Conservation (phyloP, 2,113 vertebrate genomes). For the Hystrix cristata region DNA sequence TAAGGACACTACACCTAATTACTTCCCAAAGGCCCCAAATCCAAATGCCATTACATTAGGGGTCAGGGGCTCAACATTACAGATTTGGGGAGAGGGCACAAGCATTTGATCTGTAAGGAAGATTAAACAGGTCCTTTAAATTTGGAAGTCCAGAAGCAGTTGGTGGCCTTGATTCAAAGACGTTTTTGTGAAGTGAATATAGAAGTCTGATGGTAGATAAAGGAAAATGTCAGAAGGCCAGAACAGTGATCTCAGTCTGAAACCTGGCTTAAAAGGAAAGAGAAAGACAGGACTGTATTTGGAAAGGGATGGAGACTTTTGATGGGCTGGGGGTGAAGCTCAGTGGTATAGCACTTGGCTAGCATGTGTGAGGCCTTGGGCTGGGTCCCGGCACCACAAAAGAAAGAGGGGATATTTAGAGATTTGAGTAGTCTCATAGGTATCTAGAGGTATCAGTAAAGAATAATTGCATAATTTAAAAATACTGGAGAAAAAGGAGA, state of each 20-base stretch:
- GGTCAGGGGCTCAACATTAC: background rate
- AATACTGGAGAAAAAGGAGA: background rate
- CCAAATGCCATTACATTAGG: background rate
- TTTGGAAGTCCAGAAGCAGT: background rate
- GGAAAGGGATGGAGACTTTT: background rate
- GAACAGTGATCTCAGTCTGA: background rate
- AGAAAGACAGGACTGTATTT: background rate
- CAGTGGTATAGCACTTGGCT: background rate
- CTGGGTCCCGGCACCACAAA: no score
- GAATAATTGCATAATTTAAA: conserved; percentile 7
- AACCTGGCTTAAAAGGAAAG: background rate
- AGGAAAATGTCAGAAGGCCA: background rate
- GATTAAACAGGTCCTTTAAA: background rate
- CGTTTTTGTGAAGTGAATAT: background rate
- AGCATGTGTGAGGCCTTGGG: background rate
- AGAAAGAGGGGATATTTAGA: background rate
- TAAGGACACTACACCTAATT: background rate
- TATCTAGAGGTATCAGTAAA: background rate
- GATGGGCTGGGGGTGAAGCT: background rate
- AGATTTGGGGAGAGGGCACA: background rate
- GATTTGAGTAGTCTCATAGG: background rate
- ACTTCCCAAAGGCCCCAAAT: background rate
- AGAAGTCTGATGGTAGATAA: background rate
- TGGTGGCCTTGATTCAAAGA: background rate
- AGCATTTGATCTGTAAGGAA: background rate